Conservation (phyloP, 1,140 invertebrate species). For the Sarcophaga peregrina region DNA sequence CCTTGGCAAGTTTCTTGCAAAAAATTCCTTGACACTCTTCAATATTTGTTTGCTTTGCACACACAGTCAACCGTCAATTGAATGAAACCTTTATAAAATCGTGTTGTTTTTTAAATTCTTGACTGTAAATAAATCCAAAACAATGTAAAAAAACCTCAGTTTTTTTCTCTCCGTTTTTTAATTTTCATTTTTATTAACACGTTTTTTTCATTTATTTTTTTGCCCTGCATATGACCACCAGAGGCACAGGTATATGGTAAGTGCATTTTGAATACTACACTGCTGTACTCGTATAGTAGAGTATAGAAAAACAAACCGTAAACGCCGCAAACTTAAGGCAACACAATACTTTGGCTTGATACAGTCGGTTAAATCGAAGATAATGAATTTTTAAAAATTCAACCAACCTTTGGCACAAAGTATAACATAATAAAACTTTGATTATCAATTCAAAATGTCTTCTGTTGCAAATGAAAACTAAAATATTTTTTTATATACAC, state of each 20-base stretch:
- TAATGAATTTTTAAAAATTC: neutral
- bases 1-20: no score
- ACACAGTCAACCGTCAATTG: neutral
- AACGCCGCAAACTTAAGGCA: neutral
- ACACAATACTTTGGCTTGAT: neutral
- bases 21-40: no score
- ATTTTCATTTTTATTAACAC: neutral
- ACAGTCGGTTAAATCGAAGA: neutral
- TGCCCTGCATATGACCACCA: neutral
- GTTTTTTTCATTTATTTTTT: neutral
- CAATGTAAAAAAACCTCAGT: constrained; percentile 1
- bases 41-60: no score
- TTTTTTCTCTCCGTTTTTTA: neutral
- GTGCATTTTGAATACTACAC: neutral
- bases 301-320: no score
- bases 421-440: no score
- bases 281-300: neutral
- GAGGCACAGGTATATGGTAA: neutral
- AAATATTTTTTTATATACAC: no score
- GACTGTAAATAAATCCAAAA: neutral
- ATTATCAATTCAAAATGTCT: no score
- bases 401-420: neutral
- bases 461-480: no score
- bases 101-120: neutral
- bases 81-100: neutral